phyloP scores from a whole-genome alignment of 2,113 vertebrate species.

The Cyanoderma ruficeps region DNA sequence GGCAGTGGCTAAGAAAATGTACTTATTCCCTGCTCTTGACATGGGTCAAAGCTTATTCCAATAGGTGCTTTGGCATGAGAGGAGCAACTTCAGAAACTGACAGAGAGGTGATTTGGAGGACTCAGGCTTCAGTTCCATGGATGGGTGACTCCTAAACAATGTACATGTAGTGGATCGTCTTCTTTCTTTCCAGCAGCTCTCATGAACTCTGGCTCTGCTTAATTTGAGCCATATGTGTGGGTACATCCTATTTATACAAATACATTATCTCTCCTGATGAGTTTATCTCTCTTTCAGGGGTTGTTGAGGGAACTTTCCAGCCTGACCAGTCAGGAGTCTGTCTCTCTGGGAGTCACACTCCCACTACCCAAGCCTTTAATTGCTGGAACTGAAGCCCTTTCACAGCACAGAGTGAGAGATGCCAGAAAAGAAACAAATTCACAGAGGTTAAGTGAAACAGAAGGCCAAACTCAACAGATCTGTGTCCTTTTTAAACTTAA shows the following conservation, averaged over 20 bases:
- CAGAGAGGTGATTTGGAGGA: not conserved
- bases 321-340: not conserved
- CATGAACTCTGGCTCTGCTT: not conserved
- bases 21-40: not conserved
- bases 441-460: not conserved
- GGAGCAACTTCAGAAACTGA: not conserved
- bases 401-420: not conserved
- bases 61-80: not conserved
- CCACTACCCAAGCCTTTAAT: not conserved
- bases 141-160: not conserved
- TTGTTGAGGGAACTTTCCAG: not conserved
- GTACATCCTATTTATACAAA: not conserved
- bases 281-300: not conserved
- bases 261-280: not conserved
- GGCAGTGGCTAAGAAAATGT: not conserved
- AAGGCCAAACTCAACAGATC: rapidly evolving
- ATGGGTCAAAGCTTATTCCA: not conserved
- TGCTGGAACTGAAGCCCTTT: not conserved
- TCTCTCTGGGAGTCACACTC: not conserved
- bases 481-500: not conserved
- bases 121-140: not conserved
- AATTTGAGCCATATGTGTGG: no score
- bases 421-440: not conserved
- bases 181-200: not conserved
- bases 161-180: not conserved